Evolutionary conservation across 2,797 vertebrate species (phyloP).

Genomic region (Alexandromys oeconomus): DNA sequence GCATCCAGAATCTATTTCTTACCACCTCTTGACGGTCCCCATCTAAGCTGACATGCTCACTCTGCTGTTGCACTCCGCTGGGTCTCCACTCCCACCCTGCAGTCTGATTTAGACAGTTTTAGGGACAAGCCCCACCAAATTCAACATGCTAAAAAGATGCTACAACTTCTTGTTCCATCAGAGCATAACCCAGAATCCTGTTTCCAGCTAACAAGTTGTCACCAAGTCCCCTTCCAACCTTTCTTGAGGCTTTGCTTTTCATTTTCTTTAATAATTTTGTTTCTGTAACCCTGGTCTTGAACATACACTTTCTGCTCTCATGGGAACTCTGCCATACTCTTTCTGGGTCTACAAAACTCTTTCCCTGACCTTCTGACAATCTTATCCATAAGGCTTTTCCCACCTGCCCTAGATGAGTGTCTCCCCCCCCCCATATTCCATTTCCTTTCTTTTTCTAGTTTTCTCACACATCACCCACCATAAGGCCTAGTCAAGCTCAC

Average conservation of each 20-base stretch:
- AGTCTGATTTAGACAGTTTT: not conserved
- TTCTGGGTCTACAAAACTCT: not conserved
- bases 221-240: not conserved
- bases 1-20: not conserved
- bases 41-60: not conserved
- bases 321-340: not conserved
- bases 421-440: too few relatives aligned
- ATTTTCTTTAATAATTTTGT: not conserved
- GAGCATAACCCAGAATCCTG: not conserved
- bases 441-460: not conserved
- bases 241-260: not conserved
- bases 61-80: not conserved
- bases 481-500: not conserved
- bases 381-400: not conserved
- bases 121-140: not conserved
- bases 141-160: not conserved
- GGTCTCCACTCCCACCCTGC: not conserved
- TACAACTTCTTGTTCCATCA: not conserved
- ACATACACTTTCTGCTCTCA: fast-evolving
- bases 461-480: not conserved
- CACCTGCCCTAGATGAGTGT: not conserved
- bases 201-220: not conserved
- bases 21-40: not conserved
- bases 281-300: not conserved
- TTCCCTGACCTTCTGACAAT: not conserved